Evolutionary conservation across 1,140 invertebrate genomes (phyloP).

Genomic region (Polypedilum pembai): DNA sequence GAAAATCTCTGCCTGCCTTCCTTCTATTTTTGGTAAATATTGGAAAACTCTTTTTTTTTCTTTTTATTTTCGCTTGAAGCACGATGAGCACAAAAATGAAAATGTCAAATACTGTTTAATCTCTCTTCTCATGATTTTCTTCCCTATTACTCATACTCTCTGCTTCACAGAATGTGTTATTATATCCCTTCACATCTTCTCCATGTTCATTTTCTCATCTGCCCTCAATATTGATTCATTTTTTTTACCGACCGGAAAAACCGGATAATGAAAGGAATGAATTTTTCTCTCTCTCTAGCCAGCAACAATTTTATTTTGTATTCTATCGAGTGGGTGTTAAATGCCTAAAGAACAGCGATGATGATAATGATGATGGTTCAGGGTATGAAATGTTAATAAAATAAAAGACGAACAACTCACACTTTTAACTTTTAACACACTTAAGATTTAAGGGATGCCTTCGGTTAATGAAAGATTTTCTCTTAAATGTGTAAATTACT

Average conservation of each 20-base stretch:
- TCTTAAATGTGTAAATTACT: too few species aligned
- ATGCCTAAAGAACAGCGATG: constrained; percentile 1
- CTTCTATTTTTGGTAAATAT: too few species aligned
- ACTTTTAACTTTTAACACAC: too few species aligned
- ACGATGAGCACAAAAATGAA: neutral
- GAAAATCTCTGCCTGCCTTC: too few species aligned
- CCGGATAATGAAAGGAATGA: constrained; percentile 24
- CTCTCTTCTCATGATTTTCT: neutral
- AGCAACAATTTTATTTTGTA: neutral
- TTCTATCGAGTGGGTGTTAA: constrained; percentile 11
- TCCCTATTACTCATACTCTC: neutral
- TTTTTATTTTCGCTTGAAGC: too few species aligned
- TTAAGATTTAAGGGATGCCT: too few species aligned
- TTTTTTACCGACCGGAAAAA: constrained; percentile 22
- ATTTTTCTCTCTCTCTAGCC: neutral
- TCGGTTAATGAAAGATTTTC: too few species aligned
- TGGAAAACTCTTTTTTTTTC: too few species aligned
- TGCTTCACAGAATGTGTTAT: neutral
- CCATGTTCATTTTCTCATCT: neutral
- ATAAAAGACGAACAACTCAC: neutral
- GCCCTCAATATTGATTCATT: constrained; percentile 27
- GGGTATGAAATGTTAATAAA: neutral
- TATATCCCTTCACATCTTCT: neutral
- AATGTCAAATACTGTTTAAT: constrained; percentile 5
- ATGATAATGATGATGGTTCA: neutral